These are phyloP conservation scores for Euproctis similis DNA, from an alignment of 2,888 invertebrate genomes.

Conservation along the genomic window DNA sequence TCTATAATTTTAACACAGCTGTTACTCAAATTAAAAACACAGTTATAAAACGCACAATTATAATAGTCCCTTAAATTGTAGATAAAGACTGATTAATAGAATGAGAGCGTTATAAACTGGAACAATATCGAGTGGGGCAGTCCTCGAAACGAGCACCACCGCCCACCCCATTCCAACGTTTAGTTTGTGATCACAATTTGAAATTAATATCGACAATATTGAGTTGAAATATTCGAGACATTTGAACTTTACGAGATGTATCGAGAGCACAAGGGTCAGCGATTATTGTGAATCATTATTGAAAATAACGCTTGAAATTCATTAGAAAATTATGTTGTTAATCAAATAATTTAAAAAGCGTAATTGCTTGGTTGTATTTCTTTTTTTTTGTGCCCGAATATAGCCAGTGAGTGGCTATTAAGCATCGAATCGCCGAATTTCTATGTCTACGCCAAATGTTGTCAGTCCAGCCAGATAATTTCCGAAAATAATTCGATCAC, in stretches of 20 bases:
- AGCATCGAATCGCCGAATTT: no score
- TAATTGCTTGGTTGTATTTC: no score
- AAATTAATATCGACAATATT: conserved; percentile 29
- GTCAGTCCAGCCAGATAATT: no score
- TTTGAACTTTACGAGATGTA: conserved; percentile 20
- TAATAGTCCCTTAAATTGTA: conserved; percentile 12
- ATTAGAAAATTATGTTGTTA: no score
- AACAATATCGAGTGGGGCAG: conserved; percentile 22
- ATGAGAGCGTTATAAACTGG: conserved; percentile 18
- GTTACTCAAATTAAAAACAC: conserved; percentile 4
- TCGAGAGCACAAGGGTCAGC: conserved; percentile 13
- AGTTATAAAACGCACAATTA: conserved; percentile 4
- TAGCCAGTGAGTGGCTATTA: no score
- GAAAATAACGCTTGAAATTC: no score
- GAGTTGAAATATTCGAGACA: conserved; percentile 22
- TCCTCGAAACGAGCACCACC: conserved; percentile 9
- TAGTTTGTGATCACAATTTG: conserved; percentile 25
- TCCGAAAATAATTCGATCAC: no score
- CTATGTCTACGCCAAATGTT: no score
- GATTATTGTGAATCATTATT: conserved; percentile 21
- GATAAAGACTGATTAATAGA: conserved; percentile 22
- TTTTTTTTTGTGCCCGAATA: no score
- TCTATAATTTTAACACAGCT: no score
- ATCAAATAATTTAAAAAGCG: no score
- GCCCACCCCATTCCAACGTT: conserved; percentile 17